Evolutionary conservation across 2,797 vertebrate species (phyloP).

Genomic region (Emydoidea blandingii): DNA sequence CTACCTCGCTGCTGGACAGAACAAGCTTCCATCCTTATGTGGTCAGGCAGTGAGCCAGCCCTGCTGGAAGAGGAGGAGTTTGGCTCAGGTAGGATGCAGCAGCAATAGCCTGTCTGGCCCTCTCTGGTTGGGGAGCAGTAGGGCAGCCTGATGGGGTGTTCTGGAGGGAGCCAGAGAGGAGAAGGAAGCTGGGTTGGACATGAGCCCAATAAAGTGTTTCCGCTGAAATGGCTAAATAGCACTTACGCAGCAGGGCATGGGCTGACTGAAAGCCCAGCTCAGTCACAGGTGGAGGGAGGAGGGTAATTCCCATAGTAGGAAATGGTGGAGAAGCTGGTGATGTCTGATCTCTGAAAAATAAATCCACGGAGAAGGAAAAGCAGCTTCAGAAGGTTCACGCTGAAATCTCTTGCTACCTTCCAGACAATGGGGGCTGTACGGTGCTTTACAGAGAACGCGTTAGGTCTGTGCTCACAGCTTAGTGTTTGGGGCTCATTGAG

Average conservation of each 20-base stretch:
- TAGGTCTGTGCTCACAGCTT: neutral
- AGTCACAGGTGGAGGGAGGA: neutral
- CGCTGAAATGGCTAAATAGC: too few species aligned
- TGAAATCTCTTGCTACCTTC: neutral
- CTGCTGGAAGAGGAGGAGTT: neutral
- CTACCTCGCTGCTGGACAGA: neutral
- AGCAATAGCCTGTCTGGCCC: neutral
- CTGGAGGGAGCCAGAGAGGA: neutral
- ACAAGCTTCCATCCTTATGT: neutral
- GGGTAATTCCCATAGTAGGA: neutral
- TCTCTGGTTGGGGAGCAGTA: neutral
- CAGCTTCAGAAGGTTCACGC: fast-evolving
- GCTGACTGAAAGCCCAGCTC: neutral
- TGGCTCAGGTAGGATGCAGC: neutral
- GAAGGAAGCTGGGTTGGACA: neutral
- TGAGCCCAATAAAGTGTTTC: neutral
- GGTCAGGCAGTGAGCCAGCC: neutral
- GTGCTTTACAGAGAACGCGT: neutral
- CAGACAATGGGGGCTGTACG: neutral
- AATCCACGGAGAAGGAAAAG: neutral
- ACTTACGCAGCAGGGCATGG: too few species aligned
- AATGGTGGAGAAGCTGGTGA: neutral
- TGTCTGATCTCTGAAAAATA: neutral
- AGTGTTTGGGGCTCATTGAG: neutral
- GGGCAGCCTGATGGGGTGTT: neutral